Conservation (phyloP, 2,113 vertebrate species). For the Rhinichthys klamathensis region DNA sequence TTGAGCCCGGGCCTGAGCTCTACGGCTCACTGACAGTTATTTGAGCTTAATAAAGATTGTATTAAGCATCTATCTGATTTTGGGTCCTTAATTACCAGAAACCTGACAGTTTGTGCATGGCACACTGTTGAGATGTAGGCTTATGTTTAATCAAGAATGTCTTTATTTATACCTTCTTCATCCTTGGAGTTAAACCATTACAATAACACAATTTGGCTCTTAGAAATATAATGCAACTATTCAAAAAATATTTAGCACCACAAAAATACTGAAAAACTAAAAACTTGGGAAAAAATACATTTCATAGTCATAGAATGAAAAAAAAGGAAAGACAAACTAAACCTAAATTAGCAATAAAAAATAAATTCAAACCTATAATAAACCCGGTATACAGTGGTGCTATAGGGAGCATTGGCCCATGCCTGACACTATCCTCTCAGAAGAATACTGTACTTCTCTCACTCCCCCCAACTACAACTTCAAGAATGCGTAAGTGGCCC, state of each 20-base stretch:
- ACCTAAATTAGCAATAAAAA: not conserved
- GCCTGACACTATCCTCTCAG: not conserved
- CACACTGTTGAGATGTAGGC: too few species aligned
- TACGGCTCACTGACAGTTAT: too few species aligned
- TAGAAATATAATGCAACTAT: not conserved
- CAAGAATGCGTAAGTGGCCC: constrained; percentile 25
- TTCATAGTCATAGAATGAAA: not conserved
- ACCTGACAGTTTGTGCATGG: too few species aligned
- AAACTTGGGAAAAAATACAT: not conserved
- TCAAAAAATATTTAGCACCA: not conserved
- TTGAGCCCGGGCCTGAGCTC: too few species aligned
- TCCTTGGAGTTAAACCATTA: too few species aligned
- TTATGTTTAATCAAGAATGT: too few species aligned
- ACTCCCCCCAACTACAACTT: constrained; percentile 11
- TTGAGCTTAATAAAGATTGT: too few species aligned
- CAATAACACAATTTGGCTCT: not conserved
- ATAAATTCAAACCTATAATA: not conserved
- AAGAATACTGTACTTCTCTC: constrained; percentile 15
- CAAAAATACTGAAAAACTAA: not conserved
- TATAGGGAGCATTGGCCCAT: not conserved
- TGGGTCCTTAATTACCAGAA: too few species aligned
- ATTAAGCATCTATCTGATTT: too few species aligned
- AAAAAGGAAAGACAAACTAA: not conserved
- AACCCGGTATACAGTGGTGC: not conserved
- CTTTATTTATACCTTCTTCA: too few species aligned